Evolutionary conservation across 2,888 invertebrate species (phyloP), one percentile per base, ranked within the genome.

Genomic region (Xestia sexstrigata): DNA sequence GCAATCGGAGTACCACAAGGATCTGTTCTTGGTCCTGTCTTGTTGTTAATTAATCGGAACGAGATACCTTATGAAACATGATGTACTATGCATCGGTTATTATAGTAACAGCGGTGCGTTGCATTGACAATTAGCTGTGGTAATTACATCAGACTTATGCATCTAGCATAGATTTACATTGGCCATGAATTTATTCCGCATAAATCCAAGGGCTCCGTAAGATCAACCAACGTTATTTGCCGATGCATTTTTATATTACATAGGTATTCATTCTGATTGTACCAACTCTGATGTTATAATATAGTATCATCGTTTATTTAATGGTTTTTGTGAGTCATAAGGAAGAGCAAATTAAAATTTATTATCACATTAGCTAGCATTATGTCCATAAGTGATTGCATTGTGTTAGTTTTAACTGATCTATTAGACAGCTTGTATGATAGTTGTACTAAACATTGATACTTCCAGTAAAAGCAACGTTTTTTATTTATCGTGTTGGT

Each of bases 1-100:
- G 71, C 63, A 77, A 81, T 82, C 70, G 75, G 78, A 76, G 78
- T 81, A n/a, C 81, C 79, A 47, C 88, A 88, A 85, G 88, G 84
- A 76, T 63, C 74, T 76, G 26, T 77, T 71, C n/a, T 88, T 69
- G 82, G 85, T 79, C 82, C 83, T 76, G 78, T 69, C 75, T 80
- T 65, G 52, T 74, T 74, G 67, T 68, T 62, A 60, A 79, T 63
- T 68, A 49, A 74, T 67, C 42, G 26, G 17, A 39, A 11, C 26
- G 11, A 75, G 26, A 7, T 52, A 45, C 6, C 39, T 45, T 7
- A 63, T 49, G n/a, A 68, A 45, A 58, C 26, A 69, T 49, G 15
- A 35, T 62, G 62, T 62, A 67, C 26, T 26, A 17, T 70, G 82
- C 60, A 63, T 81, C 60, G 6, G 15, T 70, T 65, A 76, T 76